Conservation (phyloP, 2,888 invertebrate species). For the Trissoscelio sp. region DNA sequence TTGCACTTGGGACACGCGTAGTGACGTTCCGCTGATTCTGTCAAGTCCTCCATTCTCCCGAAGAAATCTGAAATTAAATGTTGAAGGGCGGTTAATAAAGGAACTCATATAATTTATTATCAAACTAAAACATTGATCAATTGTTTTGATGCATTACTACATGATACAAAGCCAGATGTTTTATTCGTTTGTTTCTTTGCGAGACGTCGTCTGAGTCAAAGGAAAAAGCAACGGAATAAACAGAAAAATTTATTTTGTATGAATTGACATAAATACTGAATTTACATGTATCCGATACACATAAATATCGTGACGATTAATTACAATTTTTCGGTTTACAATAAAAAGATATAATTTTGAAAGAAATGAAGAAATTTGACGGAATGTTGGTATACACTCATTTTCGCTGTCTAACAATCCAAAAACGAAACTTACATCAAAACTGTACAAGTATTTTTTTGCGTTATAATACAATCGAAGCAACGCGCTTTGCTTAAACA, state of each 20-base stretch:
- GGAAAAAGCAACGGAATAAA: slow-evolving; percentile 37
- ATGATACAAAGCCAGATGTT: not conserved
- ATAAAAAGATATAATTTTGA: not conserved
- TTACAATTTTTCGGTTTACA: slow-evolving; percentile 18
- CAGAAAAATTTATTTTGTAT: slow-evolving; percentile 43
- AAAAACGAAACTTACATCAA: slow-evolving; percentile 13
- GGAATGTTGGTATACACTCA: slow-evolving; percentile 33
- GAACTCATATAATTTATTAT: not conserved
- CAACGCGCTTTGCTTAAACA: not conserved
- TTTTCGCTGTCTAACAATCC: not conserved
- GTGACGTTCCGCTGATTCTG: slow-evolving; percentile 44
- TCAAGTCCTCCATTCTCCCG: slow-evolving; percentile 13
- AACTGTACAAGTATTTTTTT: slow-evolving; percentile 37
- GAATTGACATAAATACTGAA: slow-evolving; percentile 42
- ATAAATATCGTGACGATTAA: not conserved
- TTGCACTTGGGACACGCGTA: slow-evolving; percentile 78
- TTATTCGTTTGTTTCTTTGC: no score
- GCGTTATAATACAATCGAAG: not conserved
- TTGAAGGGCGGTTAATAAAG: slow-evolving; percentile 13
- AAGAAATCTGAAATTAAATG: slow-evolving; percentile 56
- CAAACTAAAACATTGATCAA: not conserved
- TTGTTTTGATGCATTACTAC: not conserved
- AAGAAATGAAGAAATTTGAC: not conserved
- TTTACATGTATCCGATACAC: slow-evolving; percentile 23
- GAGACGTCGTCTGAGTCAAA: not conserved